These are phyloP conservation scores for Megaceryle torquata DNA, from an alignment of 2,113 vertebrate species.

Conservation along the genomic window DNA sequence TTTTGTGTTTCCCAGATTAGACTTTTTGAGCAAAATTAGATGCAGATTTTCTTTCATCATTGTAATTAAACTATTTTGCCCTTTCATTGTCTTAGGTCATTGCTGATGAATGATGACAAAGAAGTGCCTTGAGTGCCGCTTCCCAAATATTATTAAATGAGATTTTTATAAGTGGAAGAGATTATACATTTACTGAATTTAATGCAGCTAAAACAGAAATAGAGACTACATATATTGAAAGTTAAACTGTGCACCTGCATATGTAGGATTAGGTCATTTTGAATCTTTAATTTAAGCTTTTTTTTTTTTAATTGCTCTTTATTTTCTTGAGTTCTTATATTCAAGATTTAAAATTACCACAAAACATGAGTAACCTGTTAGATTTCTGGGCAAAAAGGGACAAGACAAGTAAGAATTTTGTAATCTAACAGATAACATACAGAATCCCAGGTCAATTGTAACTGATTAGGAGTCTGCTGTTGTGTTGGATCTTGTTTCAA, in stretches of 20 bases:
- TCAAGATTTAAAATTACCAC: neutral
- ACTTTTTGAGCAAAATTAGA: conserved; percentile 22
- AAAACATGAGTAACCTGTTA: neutral
- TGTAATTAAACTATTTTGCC: conserved; percentile 17
- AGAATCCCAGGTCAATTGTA: neutral
- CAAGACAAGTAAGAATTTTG: neutral
- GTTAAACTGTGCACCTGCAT: neutral
- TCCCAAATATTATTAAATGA: conserved; percentile 6
- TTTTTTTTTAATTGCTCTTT: neutral
- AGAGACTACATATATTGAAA: neutral
- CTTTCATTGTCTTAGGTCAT: conserved; percentile 7
- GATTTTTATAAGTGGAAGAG: neutral
- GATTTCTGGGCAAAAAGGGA: neutral
- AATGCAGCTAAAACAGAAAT: neutral
- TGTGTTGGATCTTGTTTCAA: neutral
- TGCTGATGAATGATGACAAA: conserved; percentile 15
- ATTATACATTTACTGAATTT: neutral
- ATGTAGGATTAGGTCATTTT: neutral
- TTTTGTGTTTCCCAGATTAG: conserved; percentile 22
- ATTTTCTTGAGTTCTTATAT: neutral
- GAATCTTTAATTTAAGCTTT: neutral
- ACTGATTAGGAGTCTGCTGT: neutral
- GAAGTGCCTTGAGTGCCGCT: neutral
- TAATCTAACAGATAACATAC: neutral
- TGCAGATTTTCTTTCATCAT: conserved; percentile 11